Percentiles rank a stretch among this genome's conserved stretches.
phyloP scores from a whole-genome alignment of 2,113 vertebrate genomes.

The Rhabdornis inornatus region DNA sequence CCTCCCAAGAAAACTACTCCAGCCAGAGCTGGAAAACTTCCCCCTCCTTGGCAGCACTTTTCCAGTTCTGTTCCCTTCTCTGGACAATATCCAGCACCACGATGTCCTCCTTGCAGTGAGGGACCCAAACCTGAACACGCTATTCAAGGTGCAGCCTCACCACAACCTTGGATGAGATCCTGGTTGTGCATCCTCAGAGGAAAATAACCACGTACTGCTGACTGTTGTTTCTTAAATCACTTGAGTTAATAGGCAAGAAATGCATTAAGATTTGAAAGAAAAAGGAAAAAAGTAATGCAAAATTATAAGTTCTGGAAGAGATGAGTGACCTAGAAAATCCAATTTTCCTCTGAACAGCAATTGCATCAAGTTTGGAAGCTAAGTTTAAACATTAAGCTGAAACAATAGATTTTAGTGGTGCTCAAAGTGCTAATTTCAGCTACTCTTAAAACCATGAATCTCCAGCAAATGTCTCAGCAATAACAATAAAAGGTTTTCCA shows the following conservation, averaged over 20 bases:
- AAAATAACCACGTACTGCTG: neutral
- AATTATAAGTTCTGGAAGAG: neutral
- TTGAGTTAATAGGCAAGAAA: neutral
- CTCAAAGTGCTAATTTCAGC: neutral
- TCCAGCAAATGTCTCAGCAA: neutral
- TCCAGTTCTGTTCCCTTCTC: neutral
- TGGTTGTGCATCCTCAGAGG: neutral
- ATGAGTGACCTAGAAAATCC: neutral
- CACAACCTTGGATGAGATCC: neutral
- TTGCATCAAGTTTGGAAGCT: neutral
- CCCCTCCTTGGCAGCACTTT: too few species aligned
- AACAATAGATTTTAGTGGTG: neutral
- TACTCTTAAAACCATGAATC: neutral
- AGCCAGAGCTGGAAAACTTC: neutral
- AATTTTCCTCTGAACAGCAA: neutral
- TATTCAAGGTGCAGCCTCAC: neutral
- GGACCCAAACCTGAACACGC: neutral
- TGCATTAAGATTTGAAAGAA: neutral
- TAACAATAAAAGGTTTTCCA: neutral
- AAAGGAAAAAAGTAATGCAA: neutral
- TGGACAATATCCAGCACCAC: neutral
- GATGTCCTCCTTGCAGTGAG: neutral
- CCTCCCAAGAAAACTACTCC: neutral
- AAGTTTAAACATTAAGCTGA: neutral
- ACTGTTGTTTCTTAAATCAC: neutral